Evolutionary conservation across 1,140 invertebrate genomes (phyloP).

Genomic region (Tetramorium alpestre): DNA sequence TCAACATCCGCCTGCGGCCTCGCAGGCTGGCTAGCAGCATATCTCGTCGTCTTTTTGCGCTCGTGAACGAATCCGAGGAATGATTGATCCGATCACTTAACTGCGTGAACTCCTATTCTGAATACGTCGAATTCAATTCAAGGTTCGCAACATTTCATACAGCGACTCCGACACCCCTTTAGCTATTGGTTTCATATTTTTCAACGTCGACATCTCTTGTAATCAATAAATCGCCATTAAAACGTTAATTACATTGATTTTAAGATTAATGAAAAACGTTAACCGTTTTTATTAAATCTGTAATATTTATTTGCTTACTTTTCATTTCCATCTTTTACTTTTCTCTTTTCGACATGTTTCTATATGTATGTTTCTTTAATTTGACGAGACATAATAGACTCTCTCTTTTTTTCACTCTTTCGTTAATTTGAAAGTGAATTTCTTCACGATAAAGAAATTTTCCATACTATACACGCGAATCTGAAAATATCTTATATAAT

Average conservation of each 20-base stretch:
- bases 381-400: not conserved
- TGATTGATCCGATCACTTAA: slow-evolving; percentile 45
- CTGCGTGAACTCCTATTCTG: not conserved
- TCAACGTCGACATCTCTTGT: not conserved
- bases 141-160: slow-evolving; percentile 30
- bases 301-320: not conserved
- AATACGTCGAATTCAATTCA: slow-evolving; percentile 48
- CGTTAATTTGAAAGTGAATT: not conserved
- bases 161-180: not conserved
- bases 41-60: slow-evolving; percentile 73
- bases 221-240: not conserved
- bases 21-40: slow-evolving; percentile 62
- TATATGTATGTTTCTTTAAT: not conserved
- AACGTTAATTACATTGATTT: not conserved
- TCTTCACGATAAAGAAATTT: slow-evolving; percentile 3
- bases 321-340: not conserved
- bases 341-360: no score
- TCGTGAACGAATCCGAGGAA: slow-evolving; percentile 72
- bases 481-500: slow-evolving; percentile 6
- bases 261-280: not conserved
- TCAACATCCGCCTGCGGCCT: slow-evolving; percentile 76
- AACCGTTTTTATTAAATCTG: not conserved
- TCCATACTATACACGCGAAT: not conserved
- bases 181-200: not conserved
- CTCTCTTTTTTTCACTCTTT: not conserved